Percentiles rank a stretch among this genome's conserved stretches.
Evolutionary conservation across 2,888 invertebrate genomes (phyloP).

Genomic region (Tipula confusa): DNA sequence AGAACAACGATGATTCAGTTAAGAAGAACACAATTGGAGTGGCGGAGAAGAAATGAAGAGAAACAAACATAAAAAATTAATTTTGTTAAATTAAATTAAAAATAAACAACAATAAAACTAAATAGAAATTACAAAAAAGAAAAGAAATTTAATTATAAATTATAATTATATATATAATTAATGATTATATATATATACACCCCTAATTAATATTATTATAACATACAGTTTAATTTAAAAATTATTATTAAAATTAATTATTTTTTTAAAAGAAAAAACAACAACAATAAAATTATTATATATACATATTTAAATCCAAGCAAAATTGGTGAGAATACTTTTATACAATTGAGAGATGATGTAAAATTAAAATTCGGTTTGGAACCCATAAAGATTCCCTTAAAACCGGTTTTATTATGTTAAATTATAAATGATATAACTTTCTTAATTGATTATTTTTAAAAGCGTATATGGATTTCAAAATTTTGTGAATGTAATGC

Average conservation of each 20-base stretch:
- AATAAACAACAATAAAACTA: neutral
- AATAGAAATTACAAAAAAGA: neutral
- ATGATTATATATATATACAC: too few species aligned
- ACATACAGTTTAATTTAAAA: constrained; percentile 20
- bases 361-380: neutral
- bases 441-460: neutral
- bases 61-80: neutral
- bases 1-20: constrained; percentile 76
- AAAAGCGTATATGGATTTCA: neutral
- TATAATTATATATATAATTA: neutral
- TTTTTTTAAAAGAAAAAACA: neutral
- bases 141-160: neutral
- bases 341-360: neutral
- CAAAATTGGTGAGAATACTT: neutral
- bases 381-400: neutral
- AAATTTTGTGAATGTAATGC: neutral
- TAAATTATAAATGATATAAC: neutral
- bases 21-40: neutral
- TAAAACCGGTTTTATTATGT: neutral
- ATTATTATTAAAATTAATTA: constrained; percentile 20
- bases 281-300: neutral
- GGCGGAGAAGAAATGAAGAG: neutral
- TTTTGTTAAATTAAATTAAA: neutral
- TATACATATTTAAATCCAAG: neutral
- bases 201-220: neutral